These are phyloP conservation scores for Shargacucullia verbasci DNA, from an alignment of 2,888 invertebrate species.

Conservation along the genomic window DNA sequence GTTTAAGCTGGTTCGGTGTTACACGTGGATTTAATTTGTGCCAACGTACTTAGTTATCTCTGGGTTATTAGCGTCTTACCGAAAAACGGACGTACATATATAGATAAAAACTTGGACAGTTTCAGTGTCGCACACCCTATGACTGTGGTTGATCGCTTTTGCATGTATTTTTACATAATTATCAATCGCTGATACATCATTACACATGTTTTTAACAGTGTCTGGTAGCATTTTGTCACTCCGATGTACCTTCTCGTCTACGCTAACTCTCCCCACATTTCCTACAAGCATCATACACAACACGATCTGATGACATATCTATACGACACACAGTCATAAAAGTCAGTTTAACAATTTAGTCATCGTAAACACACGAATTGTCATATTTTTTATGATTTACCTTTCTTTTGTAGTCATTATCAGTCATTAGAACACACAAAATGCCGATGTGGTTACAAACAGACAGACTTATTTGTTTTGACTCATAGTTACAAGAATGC, in stretches of 20 bases:
- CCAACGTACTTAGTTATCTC: constrained; percentile 32
- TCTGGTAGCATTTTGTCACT: no score
- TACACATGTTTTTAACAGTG: no score
- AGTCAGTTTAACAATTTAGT: constrained; percentile 45
- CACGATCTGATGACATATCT: constrained; percentile 36
- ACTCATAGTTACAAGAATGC: constrained; percentile 48
- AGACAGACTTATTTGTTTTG: constrained; percentile 46
- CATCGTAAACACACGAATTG: constrained; percentile 46
- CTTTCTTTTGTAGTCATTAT: constrained; percentile 57
- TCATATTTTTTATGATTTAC: constrained; percentile 53
- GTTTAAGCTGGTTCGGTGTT: constrained; percentile 33
- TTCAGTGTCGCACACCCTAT: constrained; percentile 1
- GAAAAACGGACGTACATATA: constrained; percentile 17
- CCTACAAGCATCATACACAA: constrained; percentile 20
- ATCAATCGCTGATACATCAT: no score
- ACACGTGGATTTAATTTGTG: constrained; percentile 46
- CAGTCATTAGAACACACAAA: constrained; percentile 53
- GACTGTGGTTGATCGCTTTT: no score
- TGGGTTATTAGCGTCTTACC: constrained; percentile 21
- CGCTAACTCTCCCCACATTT: no score
- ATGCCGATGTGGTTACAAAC: constrained; percentile 48
- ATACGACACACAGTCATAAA: constrained; percentile 46
- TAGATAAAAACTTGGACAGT: constrained; percentile 7
- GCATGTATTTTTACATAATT: no score
- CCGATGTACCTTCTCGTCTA: no score